Conservation (phyloP, 2,113 vertebrate genomes). For the Sapayoa aenigma region DNA sequence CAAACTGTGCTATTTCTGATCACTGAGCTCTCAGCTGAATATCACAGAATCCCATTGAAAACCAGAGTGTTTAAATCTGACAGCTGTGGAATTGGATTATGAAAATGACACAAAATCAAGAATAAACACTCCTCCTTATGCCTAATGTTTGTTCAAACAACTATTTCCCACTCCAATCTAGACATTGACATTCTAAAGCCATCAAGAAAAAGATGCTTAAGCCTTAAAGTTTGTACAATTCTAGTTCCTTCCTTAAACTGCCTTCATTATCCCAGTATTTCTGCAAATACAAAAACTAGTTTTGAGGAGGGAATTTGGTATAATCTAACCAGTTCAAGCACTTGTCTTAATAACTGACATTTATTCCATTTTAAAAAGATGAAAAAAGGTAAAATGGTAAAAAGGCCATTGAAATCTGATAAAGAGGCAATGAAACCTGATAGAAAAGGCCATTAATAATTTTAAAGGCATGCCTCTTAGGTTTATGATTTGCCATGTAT, state of each 20-base stretch:
- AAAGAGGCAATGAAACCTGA: background rate
- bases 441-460: background rate
- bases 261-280: background rate
- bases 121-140: background rate
- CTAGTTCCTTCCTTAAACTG: background rate
- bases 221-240: background rate
- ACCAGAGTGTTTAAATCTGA: background rate
- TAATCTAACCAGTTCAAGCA: background rate
- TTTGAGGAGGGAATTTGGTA: background rate
- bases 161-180: background rate
- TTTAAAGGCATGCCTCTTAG: background rate
- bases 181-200: background rate
- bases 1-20: background rate
- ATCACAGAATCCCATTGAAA: background rate
- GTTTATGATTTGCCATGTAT: background rate
- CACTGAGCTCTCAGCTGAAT: background rate
- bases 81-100: slow-evolving; percentile 4
- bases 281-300: background rate
- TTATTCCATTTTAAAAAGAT: background rate
- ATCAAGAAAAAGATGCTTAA: background rate
- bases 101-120: background rate
- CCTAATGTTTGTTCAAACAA: background rate
- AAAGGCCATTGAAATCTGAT: background rate
- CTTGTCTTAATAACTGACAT: background rate
- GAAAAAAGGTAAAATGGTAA: background rate